Base-by-base conservation (phyloP, 2,113 vertebrate species). In the Climacteris rufus region DNA sequence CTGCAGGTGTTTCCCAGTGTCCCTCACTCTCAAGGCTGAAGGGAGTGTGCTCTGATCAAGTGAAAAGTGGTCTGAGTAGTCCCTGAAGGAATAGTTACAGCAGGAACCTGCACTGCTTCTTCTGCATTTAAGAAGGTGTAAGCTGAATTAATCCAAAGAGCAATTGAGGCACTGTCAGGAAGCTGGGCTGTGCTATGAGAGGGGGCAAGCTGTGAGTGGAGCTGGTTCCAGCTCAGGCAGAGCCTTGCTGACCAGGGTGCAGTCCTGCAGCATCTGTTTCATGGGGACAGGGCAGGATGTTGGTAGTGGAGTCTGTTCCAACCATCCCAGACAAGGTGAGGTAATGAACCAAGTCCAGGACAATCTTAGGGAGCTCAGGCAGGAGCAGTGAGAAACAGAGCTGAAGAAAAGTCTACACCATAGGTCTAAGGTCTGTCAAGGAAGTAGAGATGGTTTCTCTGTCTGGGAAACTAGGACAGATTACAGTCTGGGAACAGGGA, bases 371-470 rank as follows among this genome's bases (percentile, higher is more conserved):
- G 25, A 83, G 5, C 19, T 28, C 25, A 59, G 14, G 6, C 27
- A 77, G 45, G 24, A 76, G 16, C 6, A 3, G 15, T 0, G 0
- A 22, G 47, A 59, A 45, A 8, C 18, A 30, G 31, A 15, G 4
- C 22, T 72, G 49, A 61, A 87, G n/a, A 27, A 2, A 75, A 78
- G 15, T 45, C 28, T 50, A 6, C 6, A 47, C 4, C 11, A 56
- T 24, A 44, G 15, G 35, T 25, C 17, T 28, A 66, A 84, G 20
- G 15, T 70, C 42, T 23, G 16, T 49, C 23, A 25, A 33, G 49
- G 47, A 82, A 7, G 14, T 23, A 80, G 31, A 45, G n/a, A n/a
- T n/a, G n/a, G n/a, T n/a, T n/a, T n/a, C n/a, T 56, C 4, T 15
- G 20, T 39, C 30, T 65, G 18, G 28, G 33, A 78, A 77, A 71